Evolutionary conservation across 1,140 invertebrate genomes (phyloP).

Genomic region (Colletes gigas): DNA sequence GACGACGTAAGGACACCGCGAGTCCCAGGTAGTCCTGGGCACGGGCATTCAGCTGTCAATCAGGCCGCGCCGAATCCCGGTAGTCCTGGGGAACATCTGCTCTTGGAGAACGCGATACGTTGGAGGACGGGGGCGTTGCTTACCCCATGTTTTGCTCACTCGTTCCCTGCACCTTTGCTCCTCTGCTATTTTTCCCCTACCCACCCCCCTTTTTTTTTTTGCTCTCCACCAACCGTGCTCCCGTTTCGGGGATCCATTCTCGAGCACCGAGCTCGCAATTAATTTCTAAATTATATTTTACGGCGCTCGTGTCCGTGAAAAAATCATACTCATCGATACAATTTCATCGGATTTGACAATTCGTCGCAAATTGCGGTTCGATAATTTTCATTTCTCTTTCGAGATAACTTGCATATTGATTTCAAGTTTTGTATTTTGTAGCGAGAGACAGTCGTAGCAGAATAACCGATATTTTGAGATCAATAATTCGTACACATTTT

Average conservation of each 20-base stretch:
- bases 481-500: too few species aligned
- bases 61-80: constrained; percentile 49
- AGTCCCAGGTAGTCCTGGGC: constrained; percentile 44
- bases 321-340: neutral
- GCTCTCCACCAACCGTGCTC: neutral
- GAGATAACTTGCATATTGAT: too few species aligned
- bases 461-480: too few species aligned
- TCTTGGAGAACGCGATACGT: constrained; percentile 60
- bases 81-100: constrained; percentile 48
- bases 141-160: constrained; percentile 16
- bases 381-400: too few species aligned
- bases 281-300: neutral
- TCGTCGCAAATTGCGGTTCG: too few species aligned
- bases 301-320: too few species aligned
- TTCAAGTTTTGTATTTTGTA: too few species aligned
- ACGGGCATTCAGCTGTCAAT: constrained; percentile 67
- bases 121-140: constrained; percentile 53
- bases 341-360: too few species aligned
- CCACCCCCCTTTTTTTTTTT: neutral
- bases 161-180: neutral
- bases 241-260: neutral
- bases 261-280: too few species aligned
- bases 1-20: constrained; percentile 39
- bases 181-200: constrained; percentile 1
- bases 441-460: too few species aligned